phyloP scores from a whole-genome alignment of 2,888 invertebrate genomes.

The Chirona hameri region DNA sequence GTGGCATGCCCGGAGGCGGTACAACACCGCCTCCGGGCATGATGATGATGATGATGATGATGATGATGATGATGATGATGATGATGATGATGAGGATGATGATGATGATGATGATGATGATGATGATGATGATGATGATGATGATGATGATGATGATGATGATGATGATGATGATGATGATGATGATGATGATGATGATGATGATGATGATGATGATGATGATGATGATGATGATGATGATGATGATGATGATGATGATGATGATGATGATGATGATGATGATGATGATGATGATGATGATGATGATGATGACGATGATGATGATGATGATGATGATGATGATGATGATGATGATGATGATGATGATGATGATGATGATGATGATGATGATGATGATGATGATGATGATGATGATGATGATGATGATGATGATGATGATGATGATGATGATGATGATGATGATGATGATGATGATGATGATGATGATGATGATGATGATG shows the following conservation, averaged over 20 bases:
- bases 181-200: constrained; percentile 22
- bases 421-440: constrained; percentile 22
- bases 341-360: constrained; percentile 12
- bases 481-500: constrained; percentile 22
- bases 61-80: background rate
- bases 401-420: constrained; percentile 22
- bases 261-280: constrained; percentile 22
- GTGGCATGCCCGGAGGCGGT: too few relatives aligned
- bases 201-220: constrained; percentile 22
- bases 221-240: constrained; percentile 22
- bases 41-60: too few relatives aligned
- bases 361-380: constrained; percentile 22
- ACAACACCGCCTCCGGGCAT: too few relatives aligned
- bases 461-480: constrained; percentile 22
- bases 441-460: constrained; percentile 22
- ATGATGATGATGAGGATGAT: too few relatives aligned
- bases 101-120: too few relatives aligned
- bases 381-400: constrained; percentile 22
- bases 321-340: constrained; percentile 22
- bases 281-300: constrained; percentile 22
- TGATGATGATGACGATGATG: constrained; percentile 22
- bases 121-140: constrained; percentile 22
- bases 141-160: constrained; percentile 22
- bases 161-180: constrained; percentile 22
- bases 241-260: constrained; percentile 22